Evolutionary conservation across 2,113 vertebrate genomes (phyloP).

Genomic region (Ctenodactylus gundi): DNA sequence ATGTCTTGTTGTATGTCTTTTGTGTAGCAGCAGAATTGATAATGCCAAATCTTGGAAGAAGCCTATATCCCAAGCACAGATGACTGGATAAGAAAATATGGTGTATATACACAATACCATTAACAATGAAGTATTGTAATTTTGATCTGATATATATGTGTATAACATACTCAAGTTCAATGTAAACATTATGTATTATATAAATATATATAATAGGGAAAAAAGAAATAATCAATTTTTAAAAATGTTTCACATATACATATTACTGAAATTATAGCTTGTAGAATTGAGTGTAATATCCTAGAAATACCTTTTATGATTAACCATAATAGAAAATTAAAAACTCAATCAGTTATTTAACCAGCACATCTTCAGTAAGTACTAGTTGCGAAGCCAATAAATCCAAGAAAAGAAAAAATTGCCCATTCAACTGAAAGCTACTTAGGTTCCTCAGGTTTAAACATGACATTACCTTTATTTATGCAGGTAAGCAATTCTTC

Average conservation of each 20-base stretch:
- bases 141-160: too few relatives aligned
- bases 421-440: background rate
- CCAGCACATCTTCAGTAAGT: background rate
- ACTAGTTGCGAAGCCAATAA: background rate
- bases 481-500: background rate
- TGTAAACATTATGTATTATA: too few relatives aligned
- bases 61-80: too few relatives aligned
- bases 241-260: background rate
- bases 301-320: background rate
- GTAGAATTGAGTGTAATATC: background rate
- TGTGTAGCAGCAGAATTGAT: too few relatives aligned
- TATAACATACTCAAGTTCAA: too few relatives aligned
- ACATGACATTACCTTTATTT: background rate
- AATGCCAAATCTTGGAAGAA: too few relatives aligned
- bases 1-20: too few relatives aligned
- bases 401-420: background rate
- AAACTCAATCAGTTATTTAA: background rate
- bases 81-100: too few relatives aligned
- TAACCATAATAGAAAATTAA: background rate
- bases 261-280: background rate
- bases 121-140: too few relatives aligned
- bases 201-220: too few relatives aligned
- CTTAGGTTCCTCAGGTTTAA: background rate
- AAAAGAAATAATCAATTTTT: background rate
- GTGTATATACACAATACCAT: too few relatives aligned